phyloP scores from a whole-genome alignment of 2,888 invertebrate genomes.

The Tachina lurida region DNA sequence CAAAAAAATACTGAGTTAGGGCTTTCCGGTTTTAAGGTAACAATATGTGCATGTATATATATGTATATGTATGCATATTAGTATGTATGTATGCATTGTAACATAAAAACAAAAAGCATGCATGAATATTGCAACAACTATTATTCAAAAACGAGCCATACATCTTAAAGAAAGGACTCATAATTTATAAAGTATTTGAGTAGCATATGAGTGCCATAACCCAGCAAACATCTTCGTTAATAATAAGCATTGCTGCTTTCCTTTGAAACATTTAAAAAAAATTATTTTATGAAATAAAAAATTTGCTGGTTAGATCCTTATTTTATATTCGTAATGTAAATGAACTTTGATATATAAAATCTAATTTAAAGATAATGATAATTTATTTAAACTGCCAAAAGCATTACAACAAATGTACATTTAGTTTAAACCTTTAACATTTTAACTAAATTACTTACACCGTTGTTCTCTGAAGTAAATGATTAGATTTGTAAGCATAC shows the following conservation, averaged over 20 bases:
- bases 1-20: no score
- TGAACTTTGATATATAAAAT: constrained; percentile 4
- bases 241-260: background rate
- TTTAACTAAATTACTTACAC: background rate
- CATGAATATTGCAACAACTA: constrained; percentile 10
- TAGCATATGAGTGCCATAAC: constrained; percentile 27
- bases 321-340: background rate
- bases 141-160: constrained; percentile 38
- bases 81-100: background rate
- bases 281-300: background rate
- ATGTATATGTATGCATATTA: background rate
- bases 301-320: background rate
- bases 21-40: no score
- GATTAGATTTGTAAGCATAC: background rate
- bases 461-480: background rate
- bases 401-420: background rate
- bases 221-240: constrained; percentile 10
- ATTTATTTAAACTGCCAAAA: background rate
- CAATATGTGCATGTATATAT: background rate
- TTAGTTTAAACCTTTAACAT: background rate
- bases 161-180: constrained; percentile 55
- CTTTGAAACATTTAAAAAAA: background rate
- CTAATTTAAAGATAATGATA: constrained; percentile 23
- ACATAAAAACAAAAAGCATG: background rate
- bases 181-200: constrained; percentile 58